Base-by-base conservation (phyloP, 2,797 vertebrate genomes). In the Hybognathus amarus region DNA sequence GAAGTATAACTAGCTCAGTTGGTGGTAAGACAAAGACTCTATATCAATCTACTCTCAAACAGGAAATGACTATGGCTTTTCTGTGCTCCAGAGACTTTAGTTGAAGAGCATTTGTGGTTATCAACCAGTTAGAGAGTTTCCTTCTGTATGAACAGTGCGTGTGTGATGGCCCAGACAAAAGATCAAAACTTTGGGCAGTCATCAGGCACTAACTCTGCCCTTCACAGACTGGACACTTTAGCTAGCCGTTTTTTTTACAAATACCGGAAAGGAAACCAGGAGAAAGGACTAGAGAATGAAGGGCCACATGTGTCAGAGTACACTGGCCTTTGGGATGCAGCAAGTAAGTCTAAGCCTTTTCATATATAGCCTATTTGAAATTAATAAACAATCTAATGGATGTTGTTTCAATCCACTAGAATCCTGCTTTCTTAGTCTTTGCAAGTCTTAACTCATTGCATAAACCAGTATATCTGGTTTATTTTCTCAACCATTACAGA, bases 201-300 rank as follows among this genome's bases (percentile, higher is more conserved):
- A 84, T 24, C 90, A 0, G 92, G 94, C 77, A 88, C 87, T 10
- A 92, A 90, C 79, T 92, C 92, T 0, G 95, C 97, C 1, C 95
- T 97, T 79, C 95, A 96, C 88, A 96, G 90, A 15, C 89, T 97
- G 88, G 96, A 97, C 80, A 95, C 91, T 0, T 95, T 97, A 80
- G 97, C 97, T 71, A 97, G 91, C 85, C 96, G 97, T 36, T 90
- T 99, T 69, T 97, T 99, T 91, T 92, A 96, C 71, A 96, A 95
- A 88, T 95, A 93, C 85, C 94, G 96, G 24, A 99, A 96, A 92
- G 89, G 91, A 83, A 88, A 90, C 87, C 95, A 95, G 54, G 97
- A 99, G 74, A 96, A 87, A 89, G 92, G 85, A 45, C 92, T 92
- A 88, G 97, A 97, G 86, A 92, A 85, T 81, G 97, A 97, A 83